Evolutionary conservation across 1,140 invertebrate species (phyloP), one percentile per base, ranked within the genome.

Genomic region (Neodiprion virginianus): DNA sequence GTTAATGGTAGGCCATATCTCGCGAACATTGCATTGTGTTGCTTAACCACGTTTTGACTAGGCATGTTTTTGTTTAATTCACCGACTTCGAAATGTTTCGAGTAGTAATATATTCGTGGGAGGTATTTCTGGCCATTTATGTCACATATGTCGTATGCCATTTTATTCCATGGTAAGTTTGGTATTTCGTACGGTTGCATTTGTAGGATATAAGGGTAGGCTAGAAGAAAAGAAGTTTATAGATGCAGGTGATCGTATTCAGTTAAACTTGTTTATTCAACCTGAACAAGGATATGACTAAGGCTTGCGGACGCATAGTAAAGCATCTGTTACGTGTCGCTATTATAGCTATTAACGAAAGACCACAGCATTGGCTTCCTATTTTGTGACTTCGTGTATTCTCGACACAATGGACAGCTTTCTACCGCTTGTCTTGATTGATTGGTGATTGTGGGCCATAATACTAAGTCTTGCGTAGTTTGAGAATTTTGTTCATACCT

Each of bases 391-490:
- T 74, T 78, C 69, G 69, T 69, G 79, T 79, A 82, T 74, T 78
- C 81, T 53, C 74, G 9, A 80, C 89, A 90, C 65, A 75, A 78
- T 69, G 78, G 67, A 82, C 89, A 90, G 73, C 82, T 82, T 48
- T 74, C 71, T 17, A 90, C 78, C 17, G 83, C 76, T 69, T 87
- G 78, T 82, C 84, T 81, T 53, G 90, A 88, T 69, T 90, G 81
- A 68, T 83, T 83, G 61, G 79, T 78, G 75, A 90, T 88, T 17
- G 78, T 78, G 14, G 87, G 87, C 86, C 87, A 89, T 76, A 78
- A 90, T 67, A 90, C 77, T 67, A 81, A 74, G 73, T 88, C 80
- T 76, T 82, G 79, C 28, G 88, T 85, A 79, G 74, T 47, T 73
- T 70, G 76, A 84, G 82, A 72, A 79, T 83, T 77, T 87, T 87